phyloP scores from a whole-genome alignment of 2,888 invertebrate species.

The Drosophila monieri region DNA sequence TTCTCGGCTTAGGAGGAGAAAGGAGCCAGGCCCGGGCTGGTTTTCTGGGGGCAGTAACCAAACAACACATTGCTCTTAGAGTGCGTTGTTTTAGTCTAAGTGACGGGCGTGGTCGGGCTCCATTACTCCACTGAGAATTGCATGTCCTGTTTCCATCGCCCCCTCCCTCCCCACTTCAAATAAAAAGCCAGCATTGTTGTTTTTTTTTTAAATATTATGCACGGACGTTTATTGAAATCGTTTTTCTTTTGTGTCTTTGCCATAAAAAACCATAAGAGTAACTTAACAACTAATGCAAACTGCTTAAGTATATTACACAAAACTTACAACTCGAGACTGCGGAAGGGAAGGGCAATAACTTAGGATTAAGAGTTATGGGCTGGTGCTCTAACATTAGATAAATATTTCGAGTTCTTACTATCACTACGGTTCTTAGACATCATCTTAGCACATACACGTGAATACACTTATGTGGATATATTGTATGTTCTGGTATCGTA shows the following conservation, averaged over 20 bases:
- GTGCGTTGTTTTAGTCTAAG: slow-evolving; percentile 71
- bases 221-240: slow-evolving; percentile 76
- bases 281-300: slow-evolving; percentile 67
- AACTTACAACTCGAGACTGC: slow-evolving; percentile 39
- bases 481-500: slow-evolving; percentile 33
- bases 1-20: not conserved
- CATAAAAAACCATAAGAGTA: slow-evolving; percentile 55
- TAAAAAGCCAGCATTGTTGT: slow-evolving; percentile 32
- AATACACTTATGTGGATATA: slow-evolving; percentile 57
- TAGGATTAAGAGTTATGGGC: slow-evolving; percentile 18
- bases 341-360: slow-evolving; percentile 20
- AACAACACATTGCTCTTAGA: slow-evolving; percentile 77
- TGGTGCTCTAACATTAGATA: slow-evolving; percentile 71
- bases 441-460: slow-evolving; percentile 58
- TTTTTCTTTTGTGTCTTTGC: slow-evolving; percentile 48
- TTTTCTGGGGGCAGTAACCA: slow-evolving; percentile 43
- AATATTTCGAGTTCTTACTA: slow-evolving; percentile 66
- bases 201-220: slow-evolving; percentile 68
- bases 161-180: slow-evolving; percentile 11
- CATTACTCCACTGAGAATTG: slow-evolving; percentile 33
- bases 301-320: slow-evolving; percentile 69
- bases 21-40: not conserved
- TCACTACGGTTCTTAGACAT: slow-evolving; percentile 68
- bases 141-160: slow-evolving; percentile 9
- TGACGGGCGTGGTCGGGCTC: slow-evolving; percentile 66